Evolutionary conservation across 2,797 vertebrate genomes (phyloP).

Genomic region (Acipenser oxyrinchus): DNA sequence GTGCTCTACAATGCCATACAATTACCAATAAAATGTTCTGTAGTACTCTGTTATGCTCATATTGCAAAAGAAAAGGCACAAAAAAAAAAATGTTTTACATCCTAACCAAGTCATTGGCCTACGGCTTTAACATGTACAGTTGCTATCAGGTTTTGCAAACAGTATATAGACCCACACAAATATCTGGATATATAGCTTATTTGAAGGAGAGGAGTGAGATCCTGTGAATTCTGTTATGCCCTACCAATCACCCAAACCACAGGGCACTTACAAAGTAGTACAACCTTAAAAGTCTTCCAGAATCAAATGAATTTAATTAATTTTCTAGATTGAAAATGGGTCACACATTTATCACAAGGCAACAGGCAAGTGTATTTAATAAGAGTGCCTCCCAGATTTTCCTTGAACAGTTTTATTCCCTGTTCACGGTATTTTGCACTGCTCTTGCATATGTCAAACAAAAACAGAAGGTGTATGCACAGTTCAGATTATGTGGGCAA

Average conservation of each 20-base stretch:
- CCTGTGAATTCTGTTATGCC: constrained; percentile 22
- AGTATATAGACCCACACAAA: too few relatives aligned
- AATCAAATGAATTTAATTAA: constrained; percentile 18
- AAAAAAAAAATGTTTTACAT: too few relatives aligned
- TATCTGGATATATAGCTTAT: too few relatives aligned
- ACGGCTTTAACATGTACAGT: too few relatives aligned
- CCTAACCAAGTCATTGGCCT: too few relatives aligned
- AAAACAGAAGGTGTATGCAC: neutral
- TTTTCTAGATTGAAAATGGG: constrained; percentile 11
- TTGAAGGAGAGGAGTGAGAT: constrained; percentile 5
- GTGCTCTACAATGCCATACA: too few relatives aligned
- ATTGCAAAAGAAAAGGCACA: too few relatives aligned
- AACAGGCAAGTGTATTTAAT: constrained; percentile 12
- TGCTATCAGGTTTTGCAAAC: too few relatives aligned
- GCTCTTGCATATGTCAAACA: neutral
- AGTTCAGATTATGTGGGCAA: too few relatives aligned
- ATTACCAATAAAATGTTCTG: too few relatives aligned
- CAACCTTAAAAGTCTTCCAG: constrained; percentile 22
- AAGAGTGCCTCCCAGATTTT: constrained; percentile 1
- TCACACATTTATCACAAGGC: constrained; percentile 10
- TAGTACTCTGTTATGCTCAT: too few relatives aligned
- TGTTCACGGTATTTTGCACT: neutral
- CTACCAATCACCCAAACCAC: neutral
- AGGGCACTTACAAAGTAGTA: neutral
- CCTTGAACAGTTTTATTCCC: neutral